Evolutionary conservation across 2,888 invertebrate species (phyloP), one percentile per base, ranked within the genome.

Genomic region (Lasius platythorax): DNA sequence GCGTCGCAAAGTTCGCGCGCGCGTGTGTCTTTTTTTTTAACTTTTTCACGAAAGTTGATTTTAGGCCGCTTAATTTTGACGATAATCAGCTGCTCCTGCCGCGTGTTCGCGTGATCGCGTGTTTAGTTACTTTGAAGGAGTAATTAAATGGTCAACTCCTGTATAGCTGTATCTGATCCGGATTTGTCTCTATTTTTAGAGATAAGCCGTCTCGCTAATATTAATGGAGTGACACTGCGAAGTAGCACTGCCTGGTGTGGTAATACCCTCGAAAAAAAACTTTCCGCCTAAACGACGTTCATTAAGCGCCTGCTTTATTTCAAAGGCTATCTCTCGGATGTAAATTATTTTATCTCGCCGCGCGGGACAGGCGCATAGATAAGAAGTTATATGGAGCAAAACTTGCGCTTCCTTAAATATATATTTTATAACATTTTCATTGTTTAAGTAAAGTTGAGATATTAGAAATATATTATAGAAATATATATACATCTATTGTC

Each of bases 281-380:
- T 83, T 53, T n/a, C 33, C 18, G 23, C n/a, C 28, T 63, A 82
- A 67, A 81, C 37, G 50, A 43, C 37, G 28, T 50, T 70, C 70
- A 70, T 83, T 83, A 83, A 68, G 79, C 28, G 46, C 43, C 43
- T 53, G 67, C 66, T 81, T 79, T 81, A 72, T 81, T 81, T 61
- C 28, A 46, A n/a, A 58, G 56, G 30, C 23, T 83, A 68, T 68
- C 81, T 82, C 81, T 68, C 37, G 63, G 63, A 83, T 81, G 67
- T 64, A 83, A 68, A 83, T 67, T 70, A 83, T 68, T 83, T 83
- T 56, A 40, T 66, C 68, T 61, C 58, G 33, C 18, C 12, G 67
- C 43, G 33, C 43, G 28, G 43, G 23, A 61, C 66, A 43, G 40
- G 28, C 30, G 12, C 37, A 8, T 15, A 53, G 61, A 83, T 83